Evolutionary conservation across 2,888 invertebrate species (phyloP), one percentile per base, ranked within the genome.

Genomic region (Eurois occulta): DNA sequence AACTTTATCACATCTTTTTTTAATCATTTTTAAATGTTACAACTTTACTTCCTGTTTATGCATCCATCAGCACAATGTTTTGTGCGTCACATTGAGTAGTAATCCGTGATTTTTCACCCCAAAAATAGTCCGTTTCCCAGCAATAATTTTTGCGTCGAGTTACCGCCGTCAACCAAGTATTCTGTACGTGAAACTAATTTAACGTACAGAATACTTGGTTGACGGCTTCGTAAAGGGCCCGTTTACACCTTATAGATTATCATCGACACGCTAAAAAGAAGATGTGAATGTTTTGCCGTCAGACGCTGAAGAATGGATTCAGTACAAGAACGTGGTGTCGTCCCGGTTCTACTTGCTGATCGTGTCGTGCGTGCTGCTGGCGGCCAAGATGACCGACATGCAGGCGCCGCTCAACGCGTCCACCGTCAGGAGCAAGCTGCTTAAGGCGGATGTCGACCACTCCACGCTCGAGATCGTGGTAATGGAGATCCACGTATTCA

Each of bases 361-460:
- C 52, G 90, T 90, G 10, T 90, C 93, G 0, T 92, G 94, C 76
- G 86, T 93, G 0, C 91, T 91, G 77, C 87, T 95, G 16, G 91
- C 93, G 0, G 91, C 91, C 0, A 95, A 95, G 81, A 95, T 94
- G 92, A 84, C 74, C 52, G 89, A 90, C 28, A 75, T 90, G 0
- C 77, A 88, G 10, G 65, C 85, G 4, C 78, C 79, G 2, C 72
- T 91, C n/a, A 84, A 80, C 5, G 87, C 91, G 0, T 86, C 77
- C 1, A 43, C 84, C 0, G 85, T 93, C 4, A 87, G 90, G 8
- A 48, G 79, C 4, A 81, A 84, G 8, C 86, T 94, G 0, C n/a
- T 80, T 21, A 83, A 80, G 11, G 86, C 85, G 4, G 90, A 90
- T 13, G 65, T 90, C 3, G 21, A 71, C 0, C 85, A 83, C 62